phyloP scores from a whole-genome alignment of 2,113 vertebrate genomes.

The Paramormyrops kingsleyae region DNA sequence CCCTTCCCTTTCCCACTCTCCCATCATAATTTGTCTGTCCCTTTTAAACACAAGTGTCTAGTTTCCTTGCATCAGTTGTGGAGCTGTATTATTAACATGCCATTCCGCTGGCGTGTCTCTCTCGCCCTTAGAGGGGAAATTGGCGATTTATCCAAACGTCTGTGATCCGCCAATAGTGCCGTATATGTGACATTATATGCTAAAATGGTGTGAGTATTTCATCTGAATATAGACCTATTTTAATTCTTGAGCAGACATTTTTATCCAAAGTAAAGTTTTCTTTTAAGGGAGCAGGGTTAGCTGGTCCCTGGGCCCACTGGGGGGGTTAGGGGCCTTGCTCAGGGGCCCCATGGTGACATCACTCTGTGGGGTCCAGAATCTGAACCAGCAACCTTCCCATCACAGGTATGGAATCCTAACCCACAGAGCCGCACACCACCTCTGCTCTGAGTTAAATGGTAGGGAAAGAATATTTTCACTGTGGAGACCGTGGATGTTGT shows the following conservation, averaged over 20 bases:
- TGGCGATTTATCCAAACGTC: neutral
- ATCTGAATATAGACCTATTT: neutral
- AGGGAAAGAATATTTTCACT: neutral
- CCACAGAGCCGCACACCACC: neutral
- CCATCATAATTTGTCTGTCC: neutral
- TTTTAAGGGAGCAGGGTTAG: neutral
- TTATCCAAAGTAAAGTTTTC: neutral
- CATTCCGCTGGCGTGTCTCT: neutral
- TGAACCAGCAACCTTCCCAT: neutral
- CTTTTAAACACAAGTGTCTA: constrained; percentile 4
- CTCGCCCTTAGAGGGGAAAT: neutral
- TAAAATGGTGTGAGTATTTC: neutral
- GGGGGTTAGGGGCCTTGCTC: neutral
- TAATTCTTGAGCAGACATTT: neutral
- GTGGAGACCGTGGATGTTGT: neutral
- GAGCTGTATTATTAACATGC: constrained; percentile 21
- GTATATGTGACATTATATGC: neutral
- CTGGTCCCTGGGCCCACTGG: neutral
- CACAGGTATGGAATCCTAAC: neutral
- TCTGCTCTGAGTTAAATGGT: neutral
- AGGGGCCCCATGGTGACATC: neutral
- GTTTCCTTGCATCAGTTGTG: constrained; percentile 19
- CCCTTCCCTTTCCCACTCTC: neutral
- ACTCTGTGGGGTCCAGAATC: neutral
- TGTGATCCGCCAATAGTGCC: neutral